Evolutionary conservation across 1,140 invertebrate genomes (phyloP), one percentile per base, ranked within the genome.

Genomic region (Papilio dardanus): DNA sequence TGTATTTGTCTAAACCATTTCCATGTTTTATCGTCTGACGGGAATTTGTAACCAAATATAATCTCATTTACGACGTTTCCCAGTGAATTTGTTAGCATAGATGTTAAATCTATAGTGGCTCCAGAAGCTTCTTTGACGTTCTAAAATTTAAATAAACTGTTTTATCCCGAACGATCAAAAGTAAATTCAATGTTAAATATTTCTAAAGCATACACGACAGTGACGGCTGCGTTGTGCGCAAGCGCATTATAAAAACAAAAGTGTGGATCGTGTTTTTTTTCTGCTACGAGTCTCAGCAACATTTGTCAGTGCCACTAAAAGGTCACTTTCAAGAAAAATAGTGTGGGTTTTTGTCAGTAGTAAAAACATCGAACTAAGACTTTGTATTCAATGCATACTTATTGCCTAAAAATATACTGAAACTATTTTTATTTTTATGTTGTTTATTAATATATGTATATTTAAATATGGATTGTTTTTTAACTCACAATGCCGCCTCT

Each of bases 61-160:
- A 98, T 86, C 62, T 95, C 93, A 84, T 97, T 97, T 58, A 98
- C 94, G 0, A 96, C 91, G 81, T 97, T 97, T 14, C 97, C 97
- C 33, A 98, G 81, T n/a, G 94, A 95, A 83, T 97, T 95, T n/a
- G 95, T 94, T 6, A 97, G 78, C 75, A 91, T 87, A 10, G 83
- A 81, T 68, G 80, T 73, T 21, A 94, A 71, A 81, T 92, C 79
- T 58, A 91, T 78, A 0, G 83, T 73, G 30, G 79, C 65, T 33
- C 84, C 86, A 31, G 77, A 71, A 16, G 81, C 74, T 82, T 86
- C 83, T 50, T 86, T 87, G 8, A 91, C 79, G 69, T 88, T 86
- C 91, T 92, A 82, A 79, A 89, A 87, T 78, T 76, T 62, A 62
- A 76, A 80, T 71, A 67, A 68, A n/a, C 76, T 75, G n/a, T 71